Percentiles rank a stretch among this genome's conserved stretches.
Evolutionary conservation across 2,113 vertebrate genomes (phyloP).

Genomic region (Dicerorhinus sumatrensis): DNA sequence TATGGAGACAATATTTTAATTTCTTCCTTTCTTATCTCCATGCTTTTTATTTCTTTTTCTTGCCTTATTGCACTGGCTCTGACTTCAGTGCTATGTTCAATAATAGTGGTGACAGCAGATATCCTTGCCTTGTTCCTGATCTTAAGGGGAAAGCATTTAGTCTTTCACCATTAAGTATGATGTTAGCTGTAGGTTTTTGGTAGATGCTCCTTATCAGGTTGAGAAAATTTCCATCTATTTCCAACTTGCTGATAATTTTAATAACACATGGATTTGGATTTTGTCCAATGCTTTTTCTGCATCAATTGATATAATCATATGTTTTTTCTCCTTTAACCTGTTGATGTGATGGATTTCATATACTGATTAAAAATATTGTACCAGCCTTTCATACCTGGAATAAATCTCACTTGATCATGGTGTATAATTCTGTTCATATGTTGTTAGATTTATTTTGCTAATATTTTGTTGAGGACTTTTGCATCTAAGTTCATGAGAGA

Average conservation of each 20-base stretch:
- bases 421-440: not conserved
- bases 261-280: not conserved
- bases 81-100: not conserved
- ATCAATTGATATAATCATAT: not conserved
- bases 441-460: slow-evolving; percentile 19
- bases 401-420: not conserved
- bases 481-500: not conserved
- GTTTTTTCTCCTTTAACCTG: not conserved
- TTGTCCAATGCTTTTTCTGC: not conserved
- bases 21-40: not conserved
- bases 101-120: not conserved
- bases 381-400: not conserved
- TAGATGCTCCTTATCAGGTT: not conserved
- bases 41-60: not conserved
- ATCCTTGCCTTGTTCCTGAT: not conserved
- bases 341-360: not conserved
- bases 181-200: not conserved
- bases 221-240: not conserved
- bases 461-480: not conserved
- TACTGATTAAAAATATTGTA: not conserved
- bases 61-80: not conserved
- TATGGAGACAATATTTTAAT: not conserved
- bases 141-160: not conserved
- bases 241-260: not conserved
- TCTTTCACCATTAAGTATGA: not conserved